Evolutionary conservation across 2,888 invertebrate genomes (phyloP).

Genomic region (Crematogaster levior): DNA sequence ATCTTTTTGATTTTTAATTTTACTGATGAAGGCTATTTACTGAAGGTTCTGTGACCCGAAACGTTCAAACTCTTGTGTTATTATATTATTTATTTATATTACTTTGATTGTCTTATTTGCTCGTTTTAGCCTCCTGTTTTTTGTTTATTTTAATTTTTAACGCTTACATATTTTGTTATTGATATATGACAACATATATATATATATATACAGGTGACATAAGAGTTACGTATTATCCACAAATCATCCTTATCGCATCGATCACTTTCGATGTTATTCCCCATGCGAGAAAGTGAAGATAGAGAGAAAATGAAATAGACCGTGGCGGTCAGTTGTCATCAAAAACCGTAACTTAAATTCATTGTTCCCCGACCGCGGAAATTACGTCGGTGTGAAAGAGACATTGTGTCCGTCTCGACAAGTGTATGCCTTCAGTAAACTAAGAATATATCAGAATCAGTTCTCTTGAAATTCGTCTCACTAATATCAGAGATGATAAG

Average conservation of each 20-base stretch:
- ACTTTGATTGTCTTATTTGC: too few relatives aligned
- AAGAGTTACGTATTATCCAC: not conserved
- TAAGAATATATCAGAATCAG: conserved; percentile 29
- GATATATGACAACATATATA: too few relatives aligned
- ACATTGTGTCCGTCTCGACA: not conserved
- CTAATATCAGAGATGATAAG: not conserved
- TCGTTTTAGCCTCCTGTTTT: too few relatives aligned
- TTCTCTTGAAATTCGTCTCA: not conserved
- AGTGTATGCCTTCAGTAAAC: not conserved
- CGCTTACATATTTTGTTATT: too few relatives aligned
- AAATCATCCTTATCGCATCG: conserved; percentile 1
- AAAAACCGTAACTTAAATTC: conserved; percentile 29
- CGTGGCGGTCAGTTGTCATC: not conserved
- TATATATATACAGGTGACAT: not conserved
- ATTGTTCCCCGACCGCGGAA: conserved; percentile 21
- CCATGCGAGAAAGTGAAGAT: not conserved
- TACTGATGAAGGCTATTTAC: too few relatives aligned
- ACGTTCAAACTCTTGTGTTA: too few relatives aligned
- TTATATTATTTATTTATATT: too few relatives aligned
- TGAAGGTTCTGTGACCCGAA: too few relatives aligned
- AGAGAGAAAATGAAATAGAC: conserved; percentile 22
- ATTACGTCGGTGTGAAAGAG: conserved; percentile 10
- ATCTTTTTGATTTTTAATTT: too few relatives aligned
- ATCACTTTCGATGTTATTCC: not conserved
- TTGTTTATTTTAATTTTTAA: too few relatives aligned